These are phyloP conservation scores for Stigmatopora argus DNA, from an alignment of 2,113 vertebrate genomes.

Conservation along the genomic window DNA sequence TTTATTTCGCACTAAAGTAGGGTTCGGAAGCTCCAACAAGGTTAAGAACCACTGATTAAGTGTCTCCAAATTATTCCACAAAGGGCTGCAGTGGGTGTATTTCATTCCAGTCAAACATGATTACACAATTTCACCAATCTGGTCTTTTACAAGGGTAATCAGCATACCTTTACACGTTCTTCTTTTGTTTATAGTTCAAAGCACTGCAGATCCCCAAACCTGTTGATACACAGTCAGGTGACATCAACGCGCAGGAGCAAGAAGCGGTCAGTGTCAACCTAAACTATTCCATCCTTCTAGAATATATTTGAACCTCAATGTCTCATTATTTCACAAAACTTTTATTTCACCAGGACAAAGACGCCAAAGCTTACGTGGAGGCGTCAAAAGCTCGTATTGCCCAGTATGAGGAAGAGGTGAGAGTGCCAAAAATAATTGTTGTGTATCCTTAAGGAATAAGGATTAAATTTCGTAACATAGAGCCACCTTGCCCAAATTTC, in stretches of 20 bases:
- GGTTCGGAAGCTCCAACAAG: no score
- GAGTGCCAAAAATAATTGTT: constrained; percentile 13
- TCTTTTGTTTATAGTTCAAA: constrained; percentile 71
- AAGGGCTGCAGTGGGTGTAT: no score
- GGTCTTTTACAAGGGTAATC: no score
- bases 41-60: no score
- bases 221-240: constrained; percentile 76
- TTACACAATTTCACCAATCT: no score
- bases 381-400: constrained; percentile 78
- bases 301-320: background rate
- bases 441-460: no score
- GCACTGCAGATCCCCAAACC: constrained; percentile 81
- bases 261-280: constrained; percentile 79
- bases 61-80: no score
- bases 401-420: constrained; percentile 77
- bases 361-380: constrained; percentile 66
- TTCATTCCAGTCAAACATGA: no score
- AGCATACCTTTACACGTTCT: no score
- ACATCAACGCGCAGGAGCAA: constrained; percentile 77
- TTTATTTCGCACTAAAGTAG: no score
- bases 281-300: background rate
- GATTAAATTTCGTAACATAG: no score
- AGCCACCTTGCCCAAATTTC: no score
- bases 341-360: constrained; percentile 68
- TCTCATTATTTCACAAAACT: background rate